Evolutionary conservation across 2,113 vertebrate genomes (phyloP), one percentile per base, ranked within the genome.

Genomic region (Anas platyrhynchos): DNA sequence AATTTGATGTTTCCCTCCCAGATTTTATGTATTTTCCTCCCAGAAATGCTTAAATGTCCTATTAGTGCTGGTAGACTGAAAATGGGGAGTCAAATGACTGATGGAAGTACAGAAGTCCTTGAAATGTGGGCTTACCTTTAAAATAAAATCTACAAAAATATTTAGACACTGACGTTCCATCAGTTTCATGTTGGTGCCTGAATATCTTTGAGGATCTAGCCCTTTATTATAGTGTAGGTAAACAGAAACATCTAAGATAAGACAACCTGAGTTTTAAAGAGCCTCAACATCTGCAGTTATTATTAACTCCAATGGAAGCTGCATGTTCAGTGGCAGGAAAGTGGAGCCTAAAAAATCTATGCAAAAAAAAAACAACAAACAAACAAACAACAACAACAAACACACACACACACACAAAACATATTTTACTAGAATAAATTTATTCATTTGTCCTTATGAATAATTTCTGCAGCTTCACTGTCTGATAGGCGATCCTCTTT

Each of bases 191-290:
- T 84, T 84, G 18, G n/a, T 94, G 29, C 89, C 80, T 94, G 81
- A 86, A 63, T 96, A 91, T 92, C 94, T 86, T 63, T 56, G 84
- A 89, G 46, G 52, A 94, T 96, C 87, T 91, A 91, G 36, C 29
- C 22, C 31, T 65, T 89, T 91, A 71, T 36, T 82, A 4, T 10
- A 41, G 16, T 20, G n/a, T 14, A 81, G 46, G 56, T 95, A 94
- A 96, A 92, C 77, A 96, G 86, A 91, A 96, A 75, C 32, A 59
- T 68, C 32, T 66, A 54, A 94, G 67, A 67, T 90, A 81, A 80
- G 58, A 56, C n/a, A 48, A 62, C 3, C 50, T 80, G 32, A 61
- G 23, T 89, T 94, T 94, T 89, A 90, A 92, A 83, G 22, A 80
- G 31, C 32, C 18, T 69, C 23, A 80, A 80, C 75, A 71, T 88